phyloP scores from a whole-genome alignment of 2,797 vertebrate genomes.

The Clarias fuscus region DNA sequence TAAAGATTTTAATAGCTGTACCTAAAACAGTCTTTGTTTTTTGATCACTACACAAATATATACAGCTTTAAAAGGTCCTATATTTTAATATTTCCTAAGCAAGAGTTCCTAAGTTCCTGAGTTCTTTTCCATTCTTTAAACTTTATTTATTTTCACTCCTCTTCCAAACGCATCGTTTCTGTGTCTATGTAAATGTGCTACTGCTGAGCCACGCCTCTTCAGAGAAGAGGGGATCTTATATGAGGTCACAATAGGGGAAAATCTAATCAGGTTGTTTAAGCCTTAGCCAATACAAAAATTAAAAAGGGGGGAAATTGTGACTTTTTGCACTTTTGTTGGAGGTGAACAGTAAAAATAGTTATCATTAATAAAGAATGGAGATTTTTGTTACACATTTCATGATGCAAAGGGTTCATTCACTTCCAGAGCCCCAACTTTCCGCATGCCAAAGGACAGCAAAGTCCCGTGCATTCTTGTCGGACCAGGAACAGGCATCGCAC shows the following conservation, averaged over 20 bases:
- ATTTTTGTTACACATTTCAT: neutral
- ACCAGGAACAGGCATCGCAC: conserved; percentile 94
- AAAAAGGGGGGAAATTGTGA: too few relatives aligned
- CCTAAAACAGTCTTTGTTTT: neutral
- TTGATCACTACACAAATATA: neutral
- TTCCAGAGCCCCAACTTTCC: conserved; percentile 88
- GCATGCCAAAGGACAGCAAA: conserved; percentile 87
- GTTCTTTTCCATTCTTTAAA: too few relatives aligned
- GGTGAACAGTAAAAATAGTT: neutral
- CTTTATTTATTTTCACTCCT: too few relatives aligned
- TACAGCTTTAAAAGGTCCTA: neutral
- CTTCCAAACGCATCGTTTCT: too few relatives aligned
- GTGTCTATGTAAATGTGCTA: too few relatives aligned
- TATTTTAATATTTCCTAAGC: too few relatives aligned
- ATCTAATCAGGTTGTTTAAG: too few relatives aligned
- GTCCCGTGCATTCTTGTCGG: conserved; percentile 94
- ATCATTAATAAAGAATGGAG: neutral
- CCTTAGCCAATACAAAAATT: too few relatives aligned
- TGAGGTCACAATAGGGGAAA: too few relatives aligned
- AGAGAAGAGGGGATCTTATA: too few relatives aligned
- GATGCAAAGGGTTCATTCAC: neutral
- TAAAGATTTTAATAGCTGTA: neutral
- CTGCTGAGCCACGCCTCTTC: too few relatives aligned
- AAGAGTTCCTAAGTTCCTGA: too few relatives aligned
- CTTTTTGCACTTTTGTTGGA: neutral